Percentiles rank a stretch among this genome's conserved stretches.
phyloP scores from a whole-genome alignment of 2,113 vertebrate genomes.

The Pluvialis apricaria region DNA sequence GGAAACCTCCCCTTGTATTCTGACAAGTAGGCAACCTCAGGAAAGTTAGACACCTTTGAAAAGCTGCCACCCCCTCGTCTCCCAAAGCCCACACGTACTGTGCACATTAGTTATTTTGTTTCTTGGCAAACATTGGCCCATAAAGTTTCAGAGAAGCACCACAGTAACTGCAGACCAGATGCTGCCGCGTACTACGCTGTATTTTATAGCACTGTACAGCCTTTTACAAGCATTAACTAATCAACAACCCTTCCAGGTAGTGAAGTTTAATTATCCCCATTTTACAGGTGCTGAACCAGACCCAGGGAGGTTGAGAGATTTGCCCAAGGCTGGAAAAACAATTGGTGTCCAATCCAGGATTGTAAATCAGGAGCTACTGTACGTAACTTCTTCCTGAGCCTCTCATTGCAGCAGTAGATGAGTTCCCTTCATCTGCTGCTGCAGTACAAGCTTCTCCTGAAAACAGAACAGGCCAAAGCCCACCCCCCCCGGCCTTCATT shows the following conservation, averaged over 20 bases:
- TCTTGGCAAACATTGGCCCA: not conserved
- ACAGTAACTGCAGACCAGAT: constrained; percentile 12
- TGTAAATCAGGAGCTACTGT: not conserved
- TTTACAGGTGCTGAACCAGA: constrained; percentile 43
- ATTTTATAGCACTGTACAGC: constrained; percentile 35
- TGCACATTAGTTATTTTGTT: not conserved
- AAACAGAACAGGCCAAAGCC: not conserved
- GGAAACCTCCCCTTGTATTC: not conserved
- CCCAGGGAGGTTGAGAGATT: not conserved
- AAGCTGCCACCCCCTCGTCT: not conserved
- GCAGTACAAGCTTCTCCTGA: not conserved
- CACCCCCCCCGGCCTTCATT: not conserved
- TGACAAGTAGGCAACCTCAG: not conserved
- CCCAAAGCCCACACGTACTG: not conserved
- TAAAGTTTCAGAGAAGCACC: not conserved
- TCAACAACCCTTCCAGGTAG: constrained; percentile 26
- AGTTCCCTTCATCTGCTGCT: not conserved
- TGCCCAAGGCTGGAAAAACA: not conserved
- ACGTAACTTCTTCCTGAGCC: not conserved
- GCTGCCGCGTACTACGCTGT: not conserved
- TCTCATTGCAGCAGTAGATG: not conserved
- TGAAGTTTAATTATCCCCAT: constrained; percentile 45
- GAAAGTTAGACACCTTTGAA: not conserved
- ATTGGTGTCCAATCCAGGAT: not conserved
- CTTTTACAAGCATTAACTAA: constrained; percentile 55